Percentiles rank a stretch among this genome's conserved stretches.
These are phyloP conservation scores for Sturnus vulgaris DNA, from an alignment of 2,113 vertebrate species.

Conservation along the genomic window DNA sequence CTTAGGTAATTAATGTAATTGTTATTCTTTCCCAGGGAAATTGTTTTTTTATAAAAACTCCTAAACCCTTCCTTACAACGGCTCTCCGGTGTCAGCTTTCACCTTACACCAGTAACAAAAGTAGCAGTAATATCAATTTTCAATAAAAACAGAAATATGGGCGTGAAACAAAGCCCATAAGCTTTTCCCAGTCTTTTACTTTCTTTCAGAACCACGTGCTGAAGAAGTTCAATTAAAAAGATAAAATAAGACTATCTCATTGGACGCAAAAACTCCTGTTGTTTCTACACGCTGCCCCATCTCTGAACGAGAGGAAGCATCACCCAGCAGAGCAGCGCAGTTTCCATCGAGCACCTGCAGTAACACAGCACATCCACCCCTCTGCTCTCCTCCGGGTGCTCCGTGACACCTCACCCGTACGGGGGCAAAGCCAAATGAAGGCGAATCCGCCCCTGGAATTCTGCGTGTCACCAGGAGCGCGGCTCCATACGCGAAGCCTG, in stretches of 20 bases:
- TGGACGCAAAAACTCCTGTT: rapidly evolving
- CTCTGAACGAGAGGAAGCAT: rapidly evolving
- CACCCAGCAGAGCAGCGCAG: neutral
- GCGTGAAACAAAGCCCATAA: neutral
- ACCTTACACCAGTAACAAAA: neutral
- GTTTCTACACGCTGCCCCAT: neutral
- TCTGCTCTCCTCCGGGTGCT: neutral
- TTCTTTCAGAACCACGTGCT: neutral
- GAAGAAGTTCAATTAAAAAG: neutral
- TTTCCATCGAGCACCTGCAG: neutral
- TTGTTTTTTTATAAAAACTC: neutral
- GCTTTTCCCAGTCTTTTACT: neutral
- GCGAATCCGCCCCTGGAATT: rapidly evolving
- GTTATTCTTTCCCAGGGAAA: neutral
- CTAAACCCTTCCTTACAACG: neutral
- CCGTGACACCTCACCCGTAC: rapidly evolving
- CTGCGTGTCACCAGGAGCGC: rapidly evolving
- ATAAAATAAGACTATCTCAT: neutral
- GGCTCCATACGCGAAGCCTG: rapidly evolving
- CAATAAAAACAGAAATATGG: neutral
- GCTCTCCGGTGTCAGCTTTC: neutral
- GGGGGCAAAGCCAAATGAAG: rapidly evolving
- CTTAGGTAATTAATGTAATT: neutral
- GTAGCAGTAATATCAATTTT: rapidly evolving
- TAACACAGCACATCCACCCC: rapidly evolving